Base-by-base conservation (phyloP, 2,888 invertebrate species). In the Caradrina clavipalpis region DNA sequence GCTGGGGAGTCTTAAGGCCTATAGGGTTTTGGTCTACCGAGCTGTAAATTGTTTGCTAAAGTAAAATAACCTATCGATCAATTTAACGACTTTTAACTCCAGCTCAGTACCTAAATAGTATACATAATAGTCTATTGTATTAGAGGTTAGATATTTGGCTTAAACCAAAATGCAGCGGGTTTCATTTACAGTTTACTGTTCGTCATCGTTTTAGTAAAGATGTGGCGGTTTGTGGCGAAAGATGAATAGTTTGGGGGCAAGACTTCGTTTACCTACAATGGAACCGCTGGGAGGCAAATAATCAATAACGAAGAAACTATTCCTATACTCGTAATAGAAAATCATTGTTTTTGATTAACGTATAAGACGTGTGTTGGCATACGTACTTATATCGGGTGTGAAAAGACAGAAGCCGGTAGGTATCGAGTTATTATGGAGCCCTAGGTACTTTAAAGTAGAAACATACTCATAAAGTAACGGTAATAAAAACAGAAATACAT, bases 91-190 rank as follows among this genome's bases (percentile, higher is more conserved):
- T 73, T 79, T 63, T 58, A 47, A 58, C 49, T 69, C 51, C 21
- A 57, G 15, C n/a, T 51, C 49, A 77, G 67, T 74, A 78, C n/a
- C n/a, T n/a, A n/a, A n/a, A n/a, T n/a, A n/a, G n/a, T n/a, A n/a
- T n/a, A n/a, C n/a, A n/a, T n/a, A 88, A 91, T 90, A 76, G 87
- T 66, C 92, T 81, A 93, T 93, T 93, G 92, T 93, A 88, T 83
- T 69, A 68, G 71, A 70, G 78, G 77, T 71, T 70, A 69, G 67
- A 82, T 87, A 88, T 88, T 89, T 83, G 85, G 79, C 72, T 73
- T 69, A 78, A 80, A 87, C 90, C 88, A 89, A 91, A 88, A 76
- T 85, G 75, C 84, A 85, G 85, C 26, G 83, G 78, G 84, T 88
- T 91, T 88, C 89, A 91, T 91, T 91, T 89, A 82, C 86, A 77